These are phyloP conservation scores for Hetaerina titia DNA, from an alignment of 2,888 invertebrate species.

Conservation along the genomic window DNA sequence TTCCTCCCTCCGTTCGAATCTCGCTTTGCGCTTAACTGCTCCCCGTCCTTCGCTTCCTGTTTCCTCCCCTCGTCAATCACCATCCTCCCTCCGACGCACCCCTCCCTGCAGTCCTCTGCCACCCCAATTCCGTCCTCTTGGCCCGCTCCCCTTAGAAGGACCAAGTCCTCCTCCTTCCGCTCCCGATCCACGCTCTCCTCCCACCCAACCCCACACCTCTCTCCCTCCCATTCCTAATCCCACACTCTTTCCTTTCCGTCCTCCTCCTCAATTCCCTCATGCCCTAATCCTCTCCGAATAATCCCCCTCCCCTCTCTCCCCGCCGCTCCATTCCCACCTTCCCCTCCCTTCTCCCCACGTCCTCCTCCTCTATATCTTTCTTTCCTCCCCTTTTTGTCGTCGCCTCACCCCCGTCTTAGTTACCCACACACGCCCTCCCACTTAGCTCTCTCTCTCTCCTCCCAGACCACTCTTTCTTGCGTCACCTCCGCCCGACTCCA, in stretches of 20 bases:
- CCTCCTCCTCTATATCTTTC: background rate
- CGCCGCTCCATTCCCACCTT: background rate
- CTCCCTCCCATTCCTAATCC: constrained; percentile 20
- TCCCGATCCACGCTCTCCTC: background rate
- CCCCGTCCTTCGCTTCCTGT: background rate
- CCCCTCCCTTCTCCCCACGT: background rate
- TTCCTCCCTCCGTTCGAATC: background rate
- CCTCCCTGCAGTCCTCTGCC: background rate
- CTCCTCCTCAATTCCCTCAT: constrained; percentile 8
- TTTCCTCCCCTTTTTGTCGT: background rate
- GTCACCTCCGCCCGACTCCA: background rate
- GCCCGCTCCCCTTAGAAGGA: background rate
- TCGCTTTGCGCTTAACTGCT: constrained; percentile 23
- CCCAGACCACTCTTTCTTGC: background rate
- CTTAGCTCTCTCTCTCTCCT: background rate
- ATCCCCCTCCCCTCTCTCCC: background rate
- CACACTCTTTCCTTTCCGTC: background rate
- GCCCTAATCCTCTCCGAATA: constrained; percentile 32
- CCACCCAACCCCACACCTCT: background rate
- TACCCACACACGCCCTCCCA: background rate
- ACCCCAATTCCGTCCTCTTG: no score
- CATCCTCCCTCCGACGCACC: background rate
- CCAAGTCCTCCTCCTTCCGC: background rate
- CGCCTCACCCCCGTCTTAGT: background rate
- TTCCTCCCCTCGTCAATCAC: constrained; percentile 32